Evolutionary conservation across 2,888 invertebrate species (phyloP).

Genomic region (Rhopalosiphum nymphaeae): DNA sequence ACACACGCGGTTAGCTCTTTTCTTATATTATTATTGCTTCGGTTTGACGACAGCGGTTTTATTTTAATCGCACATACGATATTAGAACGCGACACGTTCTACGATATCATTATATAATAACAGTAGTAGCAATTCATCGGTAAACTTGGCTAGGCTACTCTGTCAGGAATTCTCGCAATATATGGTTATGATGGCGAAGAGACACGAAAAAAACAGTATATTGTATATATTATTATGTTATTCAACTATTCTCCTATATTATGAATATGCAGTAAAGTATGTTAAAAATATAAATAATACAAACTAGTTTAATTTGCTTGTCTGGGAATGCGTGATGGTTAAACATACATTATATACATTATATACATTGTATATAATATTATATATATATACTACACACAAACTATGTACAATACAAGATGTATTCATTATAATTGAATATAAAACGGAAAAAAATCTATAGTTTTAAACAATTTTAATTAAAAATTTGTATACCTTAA

Average conservation of each 20-base stretch:
- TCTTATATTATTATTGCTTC: slow-evolving; percentile 32
- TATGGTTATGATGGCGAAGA: background rate
- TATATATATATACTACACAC: background rate
- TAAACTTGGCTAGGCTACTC: slow-evolving; percentile 43
- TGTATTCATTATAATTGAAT: background rate
- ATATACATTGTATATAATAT: background rate
- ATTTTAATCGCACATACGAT: slow-evolving; percentile 52
- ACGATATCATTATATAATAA: background rate
- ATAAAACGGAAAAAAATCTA: background rate
- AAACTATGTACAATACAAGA: no score
- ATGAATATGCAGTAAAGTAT: background rate
- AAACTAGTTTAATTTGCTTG: slow-evolving; percentile 32
- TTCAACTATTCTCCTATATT: background rate
- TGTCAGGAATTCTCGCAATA: slow-evolving; percentile 6
- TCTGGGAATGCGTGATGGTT: slow-evolving; percentile 35
- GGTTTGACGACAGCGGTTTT: slow-evolving; percentile 55
- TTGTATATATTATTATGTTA: slow-evolving; percentile 5
- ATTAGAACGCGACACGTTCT: background rate
- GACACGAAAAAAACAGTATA: background rate
- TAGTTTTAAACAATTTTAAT: background rate
- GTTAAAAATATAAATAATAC: slow-evolving; percentile 18
- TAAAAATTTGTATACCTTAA: background rate
- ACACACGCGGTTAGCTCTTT: background rate
- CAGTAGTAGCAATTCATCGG: slow-evolving; percentile 24
- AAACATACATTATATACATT: background rate